Percentiles rank a stretch among this genome's conserved stretches.
Conservation (phyloP, 1,140 invertebrate genomes). For the Drosophila ercepeae region DNA sequence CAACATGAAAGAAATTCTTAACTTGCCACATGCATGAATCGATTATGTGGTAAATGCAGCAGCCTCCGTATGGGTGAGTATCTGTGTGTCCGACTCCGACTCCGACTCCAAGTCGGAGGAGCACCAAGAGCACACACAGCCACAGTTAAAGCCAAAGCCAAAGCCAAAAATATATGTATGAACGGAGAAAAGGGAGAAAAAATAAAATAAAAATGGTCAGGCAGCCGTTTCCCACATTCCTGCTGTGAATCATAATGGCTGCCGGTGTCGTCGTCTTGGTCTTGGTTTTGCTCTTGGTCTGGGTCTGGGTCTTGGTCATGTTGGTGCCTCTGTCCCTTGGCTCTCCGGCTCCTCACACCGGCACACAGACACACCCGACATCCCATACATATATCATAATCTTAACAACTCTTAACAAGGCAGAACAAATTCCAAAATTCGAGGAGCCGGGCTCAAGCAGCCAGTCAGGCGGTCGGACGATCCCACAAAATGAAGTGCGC, state of each 20-base stretch:
- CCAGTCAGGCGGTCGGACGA: conserved; percentile 72
- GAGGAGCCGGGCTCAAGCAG: conserved; percentile 57
- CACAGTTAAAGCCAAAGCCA: neutral
- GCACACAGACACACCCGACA: conserved; percentile 36
- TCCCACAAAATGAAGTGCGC: conserved; percentile 75
- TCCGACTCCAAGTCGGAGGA: conserved; percentile 6
- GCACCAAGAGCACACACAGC: neutral
- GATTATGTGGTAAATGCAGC: conserved; percentile 77
- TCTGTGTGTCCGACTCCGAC: conserved; percentile 33
- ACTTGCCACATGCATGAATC: conserved; percentile 79
- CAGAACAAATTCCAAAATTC: conserved; percentile 83
- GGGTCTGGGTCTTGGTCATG: conserved; percentile 29
- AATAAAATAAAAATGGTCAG: conserved; percentile 73
- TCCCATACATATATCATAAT: conserved; percentile 82
- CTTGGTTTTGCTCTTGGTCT: neutral
- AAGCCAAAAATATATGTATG: conserved; percentile 4
- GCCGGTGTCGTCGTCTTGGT: conserved; percentile 68
- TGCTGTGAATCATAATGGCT: conserved; percentile 81
- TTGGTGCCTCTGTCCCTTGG: conserved; percentile 10
- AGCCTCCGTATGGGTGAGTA: conserved; percentile 45
- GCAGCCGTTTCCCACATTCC: conserved; percentile 77
- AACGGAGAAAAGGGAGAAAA: neutral
- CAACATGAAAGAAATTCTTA: conserved; percentile 80
- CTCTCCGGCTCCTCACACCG: conserved; percentile 1
- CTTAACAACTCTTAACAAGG: conserved; percentile 83